Evolutionary conservation across 2,797 vertebrate species (phyloP).

Genomic region (Graptemys geographica): DNA sequence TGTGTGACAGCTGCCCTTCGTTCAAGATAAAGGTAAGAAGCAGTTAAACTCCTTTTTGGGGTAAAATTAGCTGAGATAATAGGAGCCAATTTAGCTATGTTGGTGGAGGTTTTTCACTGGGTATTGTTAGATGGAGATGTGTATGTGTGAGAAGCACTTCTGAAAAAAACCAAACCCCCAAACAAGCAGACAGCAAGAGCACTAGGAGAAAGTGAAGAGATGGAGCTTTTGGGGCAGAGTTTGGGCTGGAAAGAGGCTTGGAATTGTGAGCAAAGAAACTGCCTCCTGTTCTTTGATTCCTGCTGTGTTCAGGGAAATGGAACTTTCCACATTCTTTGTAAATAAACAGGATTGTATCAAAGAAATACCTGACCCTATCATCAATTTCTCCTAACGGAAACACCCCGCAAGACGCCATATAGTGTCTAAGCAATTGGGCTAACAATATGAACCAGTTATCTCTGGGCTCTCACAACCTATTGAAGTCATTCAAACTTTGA

Average conservation of each 20-base stretch:
- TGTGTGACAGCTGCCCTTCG: neutral
- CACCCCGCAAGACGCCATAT: neutral
- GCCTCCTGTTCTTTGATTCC: neutral
- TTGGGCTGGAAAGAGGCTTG: neutral
- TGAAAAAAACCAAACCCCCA: neutral
- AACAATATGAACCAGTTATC: neutral
- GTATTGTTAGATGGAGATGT: neutral
- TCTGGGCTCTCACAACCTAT: neutral
- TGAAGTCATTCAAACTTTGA: neutral
- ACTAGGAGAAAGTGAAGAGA: neutral
- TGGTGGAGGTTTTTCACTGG: neutral
- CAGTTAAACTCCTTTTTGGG: neutral
- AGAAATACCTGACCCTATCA: conserved; percentile 1
- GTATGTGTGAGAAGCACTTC: neutral
- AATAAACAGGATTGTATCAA: neutral
- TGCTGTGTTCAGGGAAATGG: neutral
- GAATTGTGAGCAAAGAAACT: neutral
- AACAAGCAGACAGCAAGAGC: neutral
- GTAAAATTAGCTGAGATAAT: neutral
- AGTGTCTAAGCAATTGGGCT: neutral
- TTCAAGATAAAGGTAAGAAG: neutral
- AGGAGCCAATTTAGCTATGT: neutral
- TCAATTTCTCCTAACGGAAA: neutral
- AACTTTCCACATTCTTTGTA: neutral
- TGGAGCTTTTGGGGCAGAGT: neutral